Conservation (phyloP, 1,140 invertebrate species). For the Meteorus sp. region DNA sequence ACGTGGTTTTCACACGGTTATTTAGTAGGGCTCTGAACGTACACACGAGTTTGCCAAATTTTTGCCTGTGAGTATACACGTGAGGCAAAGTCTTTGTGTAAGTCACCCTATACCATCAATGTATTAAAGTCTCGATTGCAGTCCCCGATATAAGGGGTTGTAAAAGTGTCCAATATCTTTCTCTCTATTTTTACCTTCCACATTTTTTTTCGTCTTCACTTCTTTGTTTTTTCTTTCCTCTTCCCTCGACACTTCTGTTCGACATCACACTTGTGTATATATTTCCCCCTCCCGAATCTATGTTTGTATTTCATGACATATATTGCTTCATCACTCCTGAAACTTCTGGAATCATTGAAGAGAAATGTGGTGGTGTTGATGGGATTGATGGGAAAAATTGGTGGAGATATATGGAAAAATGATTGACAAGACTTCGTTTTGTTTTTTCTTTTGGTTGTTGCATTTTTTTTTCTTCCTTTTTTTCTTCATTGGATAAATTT, state of each 20-base stretch:
- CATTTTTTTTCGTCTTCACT: background rate
- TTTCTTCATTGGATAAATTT: slow-evolving; percentile 36
- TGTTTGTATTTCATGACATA: background rate
- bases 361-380: no score
- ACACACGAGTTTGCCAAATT: slow-evolving; percentile 19
- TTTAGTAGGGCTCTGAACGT: slow-evolving; percentile 30
- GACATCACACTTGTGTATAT: background rate
- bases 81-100: background rate
- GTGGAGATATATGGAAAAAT: background rate
- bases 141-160: slow-evolving; percentile 2
- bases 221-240: no score
- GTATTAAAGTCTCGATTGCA: slow-evolving; percentile 22
- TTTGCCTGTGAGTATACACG: slow-evolving; percentile 10
- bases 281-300: background rate
- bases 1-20: slow-evolving; percentile 37
- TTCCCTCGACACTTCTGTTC: no score
- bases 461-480: background rate
- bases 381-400: no score
- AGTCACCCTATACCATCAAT: no score
- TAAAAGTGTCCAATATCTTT: slow-evolving; percentile 13
- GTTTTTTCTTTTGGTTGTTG: no score
- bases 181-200: background rate
- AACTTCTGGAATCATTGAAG: no score
- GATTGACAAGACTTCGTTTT: no score
- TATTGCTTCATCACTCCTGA: background rate